Base-by-base conservation (phyloP, 2,797 vertebrate genomes). In the Parotocinclus haroldoi region DNA sequence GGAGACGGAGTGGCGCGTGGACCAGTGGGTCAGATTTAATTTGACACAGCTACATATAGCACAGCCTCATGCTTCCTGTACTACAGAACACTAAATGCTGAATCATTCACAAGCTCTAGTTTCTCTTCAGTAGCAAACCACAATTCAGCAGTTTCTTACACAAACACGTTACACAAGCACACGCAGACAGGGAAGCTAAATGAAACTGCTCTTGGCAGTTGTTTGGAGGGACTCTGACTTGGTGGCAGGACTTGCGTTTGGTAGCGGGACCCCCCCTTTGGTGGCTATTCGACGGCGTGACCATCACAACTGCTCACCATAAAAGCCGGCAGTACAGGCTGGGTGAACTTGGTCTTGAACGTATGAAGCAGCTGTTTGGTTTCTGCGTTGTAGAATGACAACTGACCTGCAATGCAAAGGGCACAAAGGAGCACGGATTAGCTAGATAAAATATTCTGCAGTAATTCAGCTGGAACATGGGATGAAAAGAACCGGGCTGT, bases 251-350 rank as follows among this genome's bases (percentile, higher is more conserved):
- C 27, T 27, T 5, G 40, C 40, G 40, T 42, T 42, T 42, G 40
- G 27, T 27, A 27, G 27, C 27, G 27, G 27, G 2, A 27, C 27
- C 5, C 27, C n/a, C 27, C 27, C 27, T 42, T 9, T 42, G 40
- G 10, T 42, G 40, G 9, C 3, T 27, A 42, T 42, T 42, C 9
- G 10, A 42, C 9, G 10, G 10, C 7, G 40, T 42, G 9, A 42
- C 9, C 40, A 9, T 42, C 4, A 8, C 40, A 9, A 9, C 7
- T 11, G 92, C 93, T 93, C 77, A 96, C 95, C 81, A 93, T 96
- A 79, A 98, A 98, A 56, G 93, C 95, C 8, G 95, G 96, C 36
- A 96, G 62, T 9, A 98, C 83, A 0, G 95, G 91, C n/a, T 96
- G 94, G 49, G 81, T 89, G 86, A 97, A 98, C 77, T 92, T 95